These are phyloP conservation scores for Pithys albifrons DNA, from an alignment of 2,113 vertebrate genomes.

Conservation along the genomic window DNA sequence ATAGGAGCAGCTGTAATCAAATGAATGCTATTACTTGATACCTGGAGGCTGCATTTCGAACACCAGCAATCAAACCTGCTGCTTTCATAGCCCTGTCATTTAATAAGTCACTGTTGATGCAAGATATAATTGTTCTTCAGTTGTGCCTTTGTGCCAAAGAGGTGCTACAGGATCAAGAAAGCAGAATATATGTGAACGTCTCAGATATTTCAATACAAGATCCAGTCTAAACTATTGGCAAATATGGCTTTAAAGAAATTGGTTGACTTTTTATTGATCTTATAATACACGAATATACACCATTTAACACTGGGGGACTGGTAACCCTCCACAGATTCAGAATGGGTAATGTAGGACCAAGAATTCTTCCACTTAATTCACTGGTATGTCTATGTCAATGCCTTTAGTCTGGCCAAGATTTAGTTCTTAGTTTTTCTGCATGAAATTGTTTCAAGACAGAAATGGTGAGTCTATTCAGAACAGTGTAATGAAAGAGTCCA, in stretches of 20 bases:
- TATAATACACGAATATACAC: accelerated
- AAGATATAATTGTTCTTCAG: not conserved
- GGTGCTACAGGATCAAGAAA: not conserved
- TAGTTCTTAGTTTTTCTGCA: not conserved
- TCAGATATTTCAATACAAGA: not conserved
- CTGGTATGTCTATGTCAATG: not conserved
- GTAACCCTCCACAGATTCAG: not conserved
- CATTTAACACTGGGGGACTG: not conserved
- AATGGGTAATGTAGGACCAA: not conserved
- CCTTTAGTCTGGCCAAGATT: not conserved
- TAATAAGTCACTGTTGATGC: not conserved
- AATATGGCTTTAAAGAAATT: not conserved
- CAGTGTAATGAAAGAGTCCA: not conserved
- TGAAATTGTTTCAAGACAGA: not conserved
- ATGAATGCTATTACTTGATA: not conserved
- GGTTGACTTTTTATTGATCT: not conserved
- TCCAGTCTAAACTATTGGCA: not conserved
- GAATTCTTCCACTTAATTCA: not conserved
- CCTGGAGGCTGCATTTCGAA: not conserved
- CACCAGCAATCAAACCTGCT: not conserved
- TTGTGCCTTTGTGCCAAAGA: not conserved
- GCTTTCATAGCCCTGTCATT: not conserved
- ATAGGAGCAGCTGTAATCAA: not conserved
- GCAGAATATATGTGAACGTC: not conserved
- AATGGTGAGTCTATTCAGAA: not conserved